Base-by-base conservation (phyloP, 2,888 invertebrate species). In the Drosophila vallismaia region DNA sequence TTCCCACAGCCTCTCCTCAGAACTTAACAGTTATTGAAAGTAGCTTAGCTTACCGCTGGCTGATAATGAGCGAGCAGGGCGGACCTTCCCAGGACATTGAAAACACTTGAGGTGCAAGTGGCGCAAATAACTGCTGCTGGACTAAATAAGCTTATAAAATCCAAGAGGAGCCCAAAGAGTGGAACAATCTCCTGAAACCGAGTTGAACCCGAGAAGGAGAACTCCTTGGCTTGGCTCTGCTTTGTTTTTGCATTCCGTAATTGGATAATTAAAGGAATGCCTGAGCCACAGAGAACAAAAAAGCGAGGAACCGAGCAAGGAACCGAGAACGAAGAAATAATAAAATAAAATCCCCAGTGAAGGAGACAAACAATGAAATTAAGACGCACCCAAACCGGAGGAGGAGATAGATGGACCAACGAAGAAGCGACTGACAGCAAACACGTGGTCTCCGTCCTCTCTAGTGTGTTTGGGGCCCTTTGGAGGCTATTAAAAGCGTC, bases 231-330 rank as follows among this genome's bases (percentile, higher is more conserved):
- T 4, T 14, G 14, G 1, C 49, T 69, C 33, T 45, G 48, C 59
- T 29, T 72, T 68, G 50, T 66, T 53, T 72, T 64, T 72, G 75
- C 76, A 74, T 85, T 88, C 12, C 36, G 88, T 85, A 85, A 86
- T 88, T 88, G 84, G 84, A 85, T 88, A 85, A 85, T 85, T 85
- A 85, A 88, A 84, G 86, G 76, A 88, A 80, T 75, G 80, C 75
- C 84, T 75, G 75, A 67, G 77, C 73, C 83, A 67, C 66, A 52
- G 69, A 70, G 40, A 50, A 42, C 49, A 56, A 24, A 31, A n/a
- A 44, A 40, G 28, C 44, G 59, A 55, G 38, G 64, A 60, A 53
- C 46, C 24, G 19, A 19, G 19, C 19, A 19, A 19, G 19, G 19
- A 19, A 19, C 19, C 19, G 46, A 64, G 67, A 44, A 60, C 64